Base-by-base conservation (phyloP, 2,113 vertebrate species). In the Campylomormyrus numenius region DNA sequence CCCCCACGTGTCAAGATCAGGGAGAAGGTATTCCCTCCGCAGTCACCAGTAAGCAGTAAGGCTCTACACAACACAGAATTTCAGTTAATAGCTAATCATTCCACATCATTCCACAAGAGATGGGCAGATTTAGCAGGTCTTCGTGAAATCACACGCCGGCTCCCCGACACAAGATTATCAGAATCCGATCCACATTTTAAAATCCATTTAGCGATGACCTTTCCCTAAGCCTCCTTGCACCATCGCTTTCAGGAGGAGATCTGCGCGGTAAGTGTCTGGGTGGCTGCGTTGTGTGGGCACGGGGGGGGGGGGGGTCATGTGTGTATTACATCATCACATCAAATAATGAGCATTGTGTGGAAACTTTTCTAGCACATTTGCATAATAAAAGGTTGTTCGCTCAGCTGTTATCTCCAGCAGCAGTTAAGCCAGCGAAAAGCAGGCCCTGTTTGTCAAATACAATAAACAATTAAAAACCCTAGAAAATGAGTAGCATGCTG, bases 11-110 rank as follows among this genome's bases (percentile, higher is more conserved):
- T 6, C 66, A 52, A 15, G 17, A 48, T 52, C 50, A 4, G 6
- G 24, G 52, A 53, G 48, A 87, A 39, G n/a, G 49, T 84, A 48
- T 45, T 39, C 62, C 17, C 39, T 27, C 77, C 39, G 10, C 48
- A 84, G 74, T 84, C 74, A 83, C 74, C 21, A 9, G 35, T 21
- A 35, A 52, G 66, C 45, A 52, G 8, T 46, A 15, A 77, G 46
- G 48, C 46, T 48, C n/a, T 8, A 10, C 11, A 3, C 10, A 4
- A 24, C 58, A n/a, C 39, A 70, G 56, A 90, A 48, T 49, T 87
- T 52, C 56, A 35, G 19, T 90, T 39, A 74, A 90, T 86, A 66
- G 83, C 53, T 86, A 48, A 90, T 87, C 53, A 90, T 74, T 45
- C 48, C 39, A 31, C 27, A 87, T 74, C 13, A 50, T 90, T 52